Percentiles rank a stretch among this genome's conserved stretches.
phyloP scores from a whole-genome alignment of 2,888 invertebrate species.

The Noctua janthina region DNA sequence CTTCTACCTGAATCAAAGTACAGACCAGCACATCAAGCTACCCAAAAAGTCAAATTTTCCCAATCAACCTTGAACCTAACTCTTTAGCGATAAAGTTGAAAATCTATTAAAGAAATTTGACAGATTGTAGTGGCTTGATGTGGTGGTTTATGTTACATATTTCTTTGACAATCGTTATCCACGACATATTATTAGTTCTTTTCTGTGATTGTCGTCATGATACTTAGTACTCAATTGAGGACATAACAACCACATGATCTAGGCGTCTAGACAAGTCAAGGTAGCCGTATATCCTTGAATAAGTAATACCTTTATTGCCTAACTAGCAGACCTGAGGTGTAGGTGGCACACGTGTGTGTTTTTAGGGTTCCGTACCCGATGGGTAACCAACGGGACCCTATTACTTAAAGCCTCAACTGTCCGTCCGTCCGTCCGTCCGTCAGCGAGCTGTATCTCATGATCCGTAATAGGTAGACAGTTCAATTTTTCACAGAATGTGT shows the following conservation, averaged over 20 bases:
- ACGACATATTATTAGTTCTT: background rate
- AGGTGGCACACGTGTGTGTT: background rate
- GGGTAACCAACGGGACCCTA: no score
- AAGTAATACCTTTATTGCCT: slow-evolving; percentile 20
- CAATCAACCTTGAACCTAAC: no score
- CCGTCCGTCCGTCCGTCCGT: no score
- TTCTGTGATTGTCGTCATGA: background rate
- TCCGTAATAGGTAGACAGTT: no score
- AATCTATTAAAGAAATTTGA: no score
- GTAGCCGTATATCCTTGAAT: slow-evolving; percentile 27
- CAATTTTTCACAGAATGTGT: no score
- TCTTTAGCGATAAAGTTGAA: no score
- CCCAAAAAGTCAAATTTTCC: no score
- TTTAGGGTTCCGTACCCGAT: background rate
- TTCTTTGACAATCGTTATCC: background rate
- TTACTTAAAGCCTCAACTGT: no score
- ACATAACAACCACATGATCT: background rate
- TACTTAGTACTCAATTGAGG: background rate
- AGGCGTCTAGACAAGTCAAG: slow-evolving; percentile 44
- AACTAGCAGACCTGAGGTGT: background rate
- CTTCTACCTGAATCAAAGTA: background rate
- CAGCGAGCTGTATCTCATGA: no score
- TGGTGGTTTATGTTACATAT: background rate
- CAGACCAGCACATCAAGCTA: no score
- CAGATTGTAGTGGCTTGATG: no score